phyloP scores from a whole-genome alignment of 2,888 invertebrate genomes.

The Scaptomyza tumidula region DNA sequence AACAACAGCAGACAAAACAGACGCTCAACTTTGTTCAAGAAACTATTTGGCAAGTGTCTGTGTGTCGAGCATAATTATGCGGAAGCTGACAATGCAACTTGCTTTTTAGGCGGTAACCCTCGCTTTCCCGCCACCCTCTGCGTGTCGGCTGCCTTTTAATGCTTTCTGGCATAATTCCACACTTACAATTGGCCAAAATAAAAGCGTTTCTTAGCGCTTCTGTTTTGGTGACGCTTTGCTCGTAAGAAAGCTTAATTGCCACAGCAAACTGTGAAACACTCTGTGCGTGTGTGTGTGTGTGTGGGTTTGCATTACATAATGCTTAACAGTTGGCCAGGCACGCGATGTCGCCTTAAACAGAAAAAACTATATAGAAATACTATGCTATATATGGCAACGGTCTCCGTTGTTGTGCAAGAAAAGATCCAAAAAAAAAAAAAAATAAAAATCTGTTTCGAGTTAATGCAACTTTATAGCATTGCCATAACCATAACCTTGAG shows the following conservation, averaged over 20 bases:
- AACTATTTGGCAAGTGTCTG: constrained; percentile 51
- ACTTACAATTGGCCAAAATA: constrained; percentile 43
- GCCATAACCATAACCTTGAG: constrained; percentile 76
- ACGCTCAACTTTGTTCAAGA: constrained; percentile 37
- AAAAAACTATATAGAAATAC: constrained; percentile 5
- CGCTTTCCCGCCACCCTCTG: not conserved
- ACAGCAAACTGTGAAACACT: constrained; percentile 26
- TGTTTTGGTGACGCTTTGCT: constrained; percentile 59
- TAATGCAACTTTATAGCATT: constrained; percentile 40
- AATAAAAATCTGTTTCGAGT: constrained; percentile 32
- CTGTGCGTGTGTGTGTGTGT: not conserved
- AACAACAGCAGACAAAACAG: constrained; percentile 30
- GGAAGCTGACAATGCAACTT: constrained; percentile 79
- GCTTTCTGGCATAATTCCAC: constrained; percentile 65
- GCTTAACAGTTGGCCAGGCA: constrained; percentile 33
- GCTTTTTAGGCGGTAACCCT: constrained; percentile 30
- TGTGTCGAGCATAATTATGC: constrained; percentile 78
- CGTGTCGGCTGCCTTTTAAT: constrained; percentile 53
- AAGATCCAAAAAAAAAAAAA: constrained; percentile 37
- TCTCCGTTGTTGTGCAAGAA: constrained; percentile 54
- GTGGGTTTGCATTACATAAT: constrained; percentile 47
- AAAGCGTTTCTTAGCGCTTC: constrained; percentile 41
- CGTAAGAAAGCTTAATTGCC: constrained; percentile 57
- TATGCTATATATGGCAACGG: constrained; percentile 15
- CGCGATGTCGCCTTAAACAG: constrained; percentile 35